Evolutionary conservation across 2,888 invertebrate species (phyloP).

Genomic region (Bedellia somnulentella): DNA sequence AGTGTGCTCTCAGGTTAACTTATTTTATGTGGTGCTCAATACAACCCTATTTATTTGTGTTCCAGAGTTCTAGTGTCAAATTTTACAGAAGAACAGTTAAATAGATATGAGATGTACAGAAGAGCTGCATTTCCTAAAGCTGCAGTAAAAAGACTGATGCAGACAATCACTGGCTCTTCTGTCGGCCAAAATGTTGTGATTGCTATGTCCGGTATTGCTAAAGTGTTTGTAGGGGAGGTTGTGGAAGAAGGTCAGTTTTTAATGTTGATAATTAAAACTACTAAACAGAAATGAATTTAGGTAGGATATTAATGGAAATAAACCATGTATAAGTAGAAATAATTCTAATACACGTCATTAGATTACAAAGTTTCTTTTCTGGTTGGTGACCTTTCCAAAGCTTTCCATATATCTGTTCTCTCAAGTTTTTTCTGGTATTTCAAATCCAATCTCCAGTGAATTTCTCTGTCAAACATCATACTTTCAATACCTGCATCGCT

Average conservation of each 20-base stretch:
- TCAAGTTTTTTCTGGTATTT: too few relatives aligned
- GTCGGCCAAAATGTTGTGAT: constrained; percentile 99
- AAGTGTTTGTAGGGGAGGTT: constrained; percentile 98
- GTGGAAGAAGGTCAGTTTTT: constrained; percentile 87
- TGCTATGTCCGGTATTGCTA: constrained; percentile 98
- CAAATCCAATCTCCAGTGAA: too few relatives aligned
- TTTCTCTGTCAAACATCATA: too few relatives aligned
- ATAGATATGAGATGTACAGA: constrained; percentile 98
- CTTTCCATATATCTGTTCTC: too few relatives aligned
- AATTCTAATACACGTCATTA: not conserved
- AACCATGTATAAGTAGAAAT: not conserved
- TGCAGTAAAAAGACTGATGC: constrained; percentile 95
- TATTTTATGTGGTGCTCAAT: too few relatives aligned
- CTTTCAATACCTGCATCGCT: too few relatives aligned
- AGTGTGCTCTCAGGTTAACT: too few relatives aligned
- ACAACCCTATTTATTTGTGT: too few relatives aligned
- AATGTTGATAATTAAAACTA: constrained; percentile 3
- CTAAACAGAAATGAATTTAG: not conserved
- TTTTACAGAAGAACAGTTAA: constrained; percentile 96
- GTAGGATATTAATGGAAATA: too few relatives aligned
- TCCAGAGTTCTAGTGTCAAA: constrained; percentile 94
- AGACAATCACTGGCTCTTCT: constrained; percentile 94
- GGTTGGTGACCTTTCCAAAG: too few relatives aligned
- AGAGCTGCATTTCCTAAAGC: constrained; percentile 97
- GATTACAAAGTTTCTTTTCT: too few relatives aligned